phyloP scores from a whole-genome alignment of 2,113 vertebrate genomes.

The Columba livia region DNA sequence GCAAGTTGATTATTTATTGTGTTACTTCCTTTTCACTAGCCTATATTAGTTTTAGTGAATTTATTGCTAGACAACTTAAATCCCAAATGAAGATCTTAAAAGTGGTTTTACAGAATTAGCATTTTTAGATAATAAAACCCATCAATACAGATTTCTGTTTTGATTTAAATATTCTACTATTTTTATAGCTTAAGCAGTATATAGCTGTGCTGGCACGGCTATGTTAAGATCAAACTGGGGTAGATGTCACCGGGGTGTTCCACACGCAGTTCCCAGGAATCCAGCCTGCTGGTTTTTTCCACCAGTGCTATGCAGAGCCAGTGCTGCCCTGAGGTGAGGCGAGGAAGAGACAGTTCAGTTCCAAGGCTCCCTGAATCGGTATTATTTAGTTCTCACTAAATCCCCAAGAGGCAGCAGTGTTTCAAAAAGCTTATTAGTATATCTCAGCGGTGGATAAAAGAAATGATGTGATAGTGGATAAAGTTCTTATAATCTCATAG shows the following conservation, averaged over 20 bases:
- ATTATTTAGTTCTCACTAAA: background rate
- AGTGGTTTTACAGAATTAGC: background rate
- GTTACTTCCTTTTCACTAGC: background rate
- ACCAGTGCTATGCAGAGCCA: background rate
- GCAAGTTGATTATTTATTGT: background rate
- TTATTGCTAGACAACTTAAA: background rate
- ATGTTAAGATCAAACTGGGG: background rate
- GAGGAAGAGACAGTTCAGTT: background rate
- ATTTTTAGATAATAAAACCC: background rate
- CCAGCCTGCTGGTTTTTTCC: background rate
- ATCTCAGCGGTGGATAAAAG: background rate
- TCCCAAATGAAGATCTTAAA: background rate
- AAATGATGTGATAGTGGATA: background rate
- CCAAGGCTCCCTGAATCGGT: background rate
- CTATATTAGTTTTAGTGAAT: background rate
- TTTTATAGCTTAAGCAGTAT: background rate
- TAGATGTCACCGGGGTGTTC: background rate
- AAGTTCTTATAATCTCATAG: constrained; percentile 10
- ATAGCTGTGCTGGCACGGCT: background rate
- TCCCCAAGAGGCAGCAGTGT: background rate
- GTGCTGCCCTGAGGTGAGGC: background rate
- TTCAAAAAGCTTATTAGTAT: constrained; percentile 14
- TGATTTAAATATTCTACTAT: background rate
- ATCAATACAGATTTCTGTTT: background rate
- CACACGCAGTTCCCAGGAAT: background rate